phyloP scores from a whole-genome alignment of 37 sponge, comb jelly and placozoan genomes.

The Eunapius fragilis region DNA sequence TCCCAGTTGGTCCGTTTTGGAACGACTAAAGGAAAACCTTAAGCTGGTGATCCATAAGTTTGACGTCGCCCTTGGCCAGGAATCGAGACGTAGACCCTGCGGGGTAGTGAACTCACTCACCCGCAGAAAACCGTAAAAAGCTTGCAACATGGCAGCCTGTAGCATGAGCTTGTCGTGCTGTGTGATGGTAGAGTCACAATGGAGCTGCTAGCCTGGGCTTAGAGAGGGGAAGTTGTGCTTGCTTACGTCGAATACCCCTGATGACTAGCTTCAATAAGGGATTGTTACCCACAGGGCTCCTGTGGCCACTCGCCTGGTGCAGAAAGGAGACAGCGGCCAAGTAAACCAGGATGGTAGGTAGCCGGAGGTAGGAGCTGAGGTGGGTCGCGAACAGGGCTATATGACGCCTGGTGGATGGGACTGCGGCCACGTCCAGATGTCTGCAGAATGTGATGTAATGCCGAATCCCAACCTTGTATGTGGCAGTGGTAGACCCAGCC shows the following conservation, averaged over 20 bases:
- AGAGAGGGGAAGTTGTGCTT: not conserved
- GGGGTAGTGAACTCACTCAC: constrained; percentile 26
- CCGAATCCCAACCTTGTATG: constrained; percentile 30
- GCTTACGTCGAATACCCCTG: constrained; percentile 3
- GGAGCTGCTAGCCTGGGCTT: not conserved
- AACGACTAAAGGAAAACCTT: not conserved
- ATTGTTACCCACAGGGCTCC: constrained; percentile 12
- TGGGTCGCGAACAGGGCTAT: constrained; percentile 18
- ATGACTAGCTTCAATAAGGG: constrained; percentile 9
- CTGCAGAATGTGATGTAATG: constrained; percentile 23
- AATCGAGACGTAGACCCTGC: not conserved
- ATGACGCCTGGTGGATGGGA: no score
- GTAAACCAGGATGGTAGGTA: constrained; percentile 32
- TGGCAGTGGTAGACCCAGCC: constrained; percentile 12
- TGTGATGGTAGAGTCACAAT: no score
- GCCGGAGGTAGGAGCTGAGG: constrained; percentile 11
- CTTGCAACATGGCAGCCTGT: constrained; percentile 4
- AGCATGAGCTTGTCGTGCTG: constrained; percentile 17
- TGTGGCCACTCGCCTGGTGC: constrained; percentile 10
- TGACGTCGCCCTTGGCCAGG: not conserved
- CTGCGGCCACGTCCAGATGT: no score
- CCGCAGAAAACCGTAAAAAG: constrained; percentile 26
- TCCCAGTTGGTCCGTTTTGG: constrained; percentile 26
- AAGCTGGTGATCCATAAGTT: not conserved
- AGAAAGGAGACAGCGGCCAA: constrained; percentile 20